Percentiles rank a stretch among this genome's conserved stretches.
Conservation (phyloP, 2,113 vertebrate species). For the Anser brachyrhynchus region DNA sequence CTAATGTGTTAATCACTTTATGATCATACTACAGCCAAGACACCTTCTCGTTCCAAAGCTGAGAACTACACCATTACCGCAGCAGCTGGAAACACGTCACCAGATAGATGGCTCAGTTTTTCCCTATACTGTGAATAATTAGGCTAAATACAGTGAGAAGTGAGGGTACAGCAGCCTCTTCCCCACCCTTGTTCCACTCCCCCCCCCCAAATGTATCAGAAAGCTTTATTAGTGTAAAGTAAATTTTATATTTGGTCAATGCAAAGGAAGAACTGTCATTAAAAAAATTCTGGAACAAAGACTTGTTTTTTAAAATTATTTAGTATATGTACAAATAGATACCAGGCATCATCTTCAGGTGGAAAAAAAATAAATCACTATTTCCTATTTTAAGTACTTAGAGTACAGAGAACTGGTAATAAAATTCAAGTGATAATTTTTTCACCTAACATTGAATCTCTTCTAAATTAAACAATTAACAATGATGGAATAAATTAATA, state of each 20-base stretch:
- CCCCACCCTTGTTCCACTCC: too few relatives aligned
- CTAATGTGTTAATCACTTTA: not conserved
- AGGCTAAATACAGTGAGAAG: not conserved
- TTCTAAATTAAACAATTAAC: slow-evolving; percentile 83
- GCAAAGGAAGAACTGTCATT: slow-evolving; percentile 71
- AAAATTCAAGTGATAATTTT: slow-evolving; percentile 72
- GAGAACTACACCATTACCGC: slow-evolving; percentile 18
- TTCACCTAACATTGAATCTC: slow-evolving; percentile 71
- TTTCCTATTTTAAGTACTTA: slow-evolving; percentile 86
- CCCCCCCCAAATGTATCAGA: not conserved
- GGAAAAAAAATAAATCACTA: slow-evolving; percentile 61
- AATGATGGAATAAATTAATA: slow-evolving; percentile 80
- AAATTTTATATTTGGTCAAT: slow-evolving; percentile 86
- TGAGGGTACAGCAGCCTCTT: not conserved
- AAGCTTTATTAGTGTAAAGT: slow-evolving; percentile 39
- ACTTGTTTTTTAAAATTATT: slow-evolving; percentile 71
- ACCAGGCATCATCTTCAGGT: slow-evolving; percentile 59
- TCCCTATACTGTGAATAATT: slow-evolving; percentile 24
- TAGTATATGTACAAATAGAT: slow-evolving; percentile 78
- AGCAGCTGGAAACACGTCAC: slow-evolving; percentile 30
- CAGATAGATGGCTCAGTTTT: slow-evolving; percentile 43
- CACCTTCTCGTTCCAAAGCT: slow-evolving; percentile 23
- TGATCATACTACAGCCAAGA: not conserved
- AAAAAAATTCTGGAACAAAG: slow-evolving; percentile 64
- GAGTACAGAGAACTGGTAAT: slow-evolving; percentile 76